Evolutionary conservation across 2,797 vertebrate species (phyloP).

Genomic region (Hippopotamyrus pictus): DNA sequence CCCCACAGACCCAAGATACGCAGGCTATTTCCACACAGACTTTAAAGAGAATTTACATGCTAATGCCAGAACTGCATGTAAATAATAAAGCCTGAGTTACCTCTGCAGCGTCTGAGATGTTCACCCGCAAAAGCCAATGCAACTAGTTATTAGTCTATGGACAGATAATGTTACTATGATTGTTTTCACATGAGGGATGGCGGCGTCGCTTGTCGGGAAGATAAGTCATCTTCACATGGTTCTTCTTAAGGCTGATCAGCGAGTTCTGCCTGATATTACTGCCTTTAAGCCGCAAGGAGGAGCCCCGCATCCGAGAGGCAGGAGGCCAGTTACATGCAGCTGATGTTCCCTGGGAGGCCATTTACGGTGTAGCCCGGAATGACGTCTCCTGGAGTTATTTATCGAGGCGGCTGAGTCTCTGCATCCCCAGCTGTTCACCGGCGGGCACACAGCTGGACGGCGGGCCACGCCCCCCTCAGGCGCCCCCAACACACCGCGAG

Average conservation of each 20-base stretch:
- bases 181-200: not conserved
- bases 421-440: not conserved
- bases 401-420: not conserved
- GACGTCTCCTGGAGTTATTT: not conserved
- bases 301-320: not conserved
- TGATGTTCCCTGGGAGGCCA: not conserved
- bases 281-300: not conserved
- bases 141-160: not conserved
- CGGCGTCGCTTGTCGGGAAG: not conserved
- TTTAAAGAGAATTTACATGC: not conserved
- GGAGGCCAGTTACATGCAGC: not conserved
- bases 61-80: not conserved
- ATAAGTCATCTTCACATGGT: not conserved
- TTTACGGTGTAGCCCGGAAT: not conserved
- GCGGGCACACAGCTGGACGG: not conserved
- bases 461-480: not conserved
- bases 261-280: not conserved
- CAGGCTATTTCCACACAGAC: not conserved
- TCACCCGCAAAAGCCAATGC: not conserved
- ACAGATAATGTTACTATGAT: not conserved
- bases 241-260: not conserved
- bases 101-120: not conserved
- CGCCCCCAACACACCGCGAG: constrained; percentile 33
- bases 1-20: not conserved
- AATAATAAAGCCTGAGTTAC: not conserved